Percentiles rank a stretch among this genome's conserved stretches.
These are phyloP conservation scores for Sarcophaga variegata DNA, from an alignment of 2,888 invertebrate species.

Conservation along the genomic window DNA sequence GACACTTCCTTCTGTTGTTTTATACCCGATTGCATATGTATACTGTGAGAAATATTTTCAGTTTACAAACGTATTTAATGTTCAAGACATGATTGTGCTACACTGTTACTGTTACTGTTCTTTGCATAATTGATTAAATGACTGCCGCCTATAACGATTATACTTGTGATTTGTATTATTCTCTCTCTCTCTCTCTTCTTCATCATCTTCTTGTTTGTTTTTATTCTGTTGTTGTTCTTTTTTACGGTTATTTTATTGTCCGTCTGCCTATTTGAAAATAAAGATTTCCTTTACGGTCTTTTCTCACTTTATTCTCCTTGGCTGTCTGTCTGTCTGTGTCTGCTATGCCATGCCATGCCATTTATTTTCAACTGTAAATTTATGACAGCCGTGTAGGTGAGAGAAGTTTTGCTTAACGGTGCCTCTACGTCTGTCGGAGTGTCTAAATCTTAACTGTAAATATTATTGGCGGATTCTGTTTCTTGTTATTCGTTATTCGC, in stretches of 20 bases:
- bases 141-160: constrained; percentile 74
- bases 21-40: no score
- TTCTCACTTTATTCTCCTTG: no score
- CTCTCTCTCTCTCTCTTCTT: not conserved
- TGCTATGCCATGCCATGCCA: not conserved
- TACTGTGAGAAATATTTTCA: not conserved
- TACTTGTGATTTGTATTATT: constrained; percentile 44
- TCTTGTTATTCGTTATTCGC: not conserved
- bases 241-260: not conserved
- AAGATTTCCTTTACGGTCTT: no score
- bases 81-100: constrained; percentile 24
- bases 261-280: no score
- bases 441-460: not conserved
- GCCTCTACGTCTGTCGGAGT: not conserved
- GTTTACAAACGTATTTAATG: not conserved
- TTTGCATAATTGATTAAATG: constrained; percentile 81
- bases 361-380: not conserved
- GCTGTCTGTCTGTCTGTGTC: not conserved
- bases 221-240: not conserved
- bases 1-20: no score
- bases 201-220: not conserved
- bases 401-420: not conserved
- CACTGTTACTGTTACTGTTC: constrained; percentile 65
- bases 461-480: not conserved
- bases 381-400: not conserved